phyloP scores from a whole-genome alignment of 2,888 invertebrate genomes.

The Ptilodon capucinus region DNA sequence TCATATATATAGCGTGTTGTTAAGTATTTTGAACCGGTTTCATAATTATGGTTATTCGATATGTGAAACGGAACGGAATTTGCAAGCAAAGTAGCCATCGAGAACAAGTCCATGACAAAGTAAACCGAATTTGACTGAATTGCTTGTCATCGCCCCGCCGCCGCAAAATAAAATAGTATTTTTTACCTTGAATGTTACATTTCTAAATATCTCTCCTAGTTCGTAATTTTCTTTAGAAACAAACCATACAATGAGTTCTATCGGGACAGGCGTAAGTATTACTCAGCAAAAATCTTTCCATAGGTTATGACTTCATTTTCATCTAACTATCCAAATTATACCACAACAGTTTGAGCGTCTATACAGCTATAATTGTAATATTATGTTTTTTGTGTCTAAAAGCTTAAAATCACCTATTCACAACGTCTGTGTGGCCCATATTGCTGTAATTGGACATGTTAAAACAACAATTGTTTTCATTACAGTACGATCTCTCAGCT shows the following conservation, averaged over 20 bases:
- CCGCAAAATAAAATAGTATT: conserved; percentile 38
- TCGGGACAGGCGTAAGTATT: conserved; percentile 94
- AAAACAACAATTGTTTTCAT: neutral
- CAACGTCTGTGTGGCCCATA: neutral
- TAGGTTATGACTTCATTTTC: conserved; percentile 47
- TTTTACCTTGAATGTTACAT: conserved; percentile 13
- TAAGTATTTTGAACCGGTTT: neutral
- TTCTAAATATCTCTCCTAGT: conserved; percentile 15
- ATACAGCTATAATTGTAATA: neutral
- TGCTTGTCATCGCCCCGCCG: conserved; percentile 69
- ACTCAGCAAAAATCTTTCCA: conserved; percentile 5
- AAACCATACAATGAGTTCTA: conserved; percentile 91
- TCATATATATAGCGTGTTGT: too few relatives aligned
- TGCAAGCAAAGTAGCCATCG: conserved; percentile 11
- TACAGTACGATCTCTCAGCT: conserved; percentile 99
- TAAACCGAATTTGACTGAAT: conserved; percentile 23
- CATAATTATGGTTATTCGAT: too few relatives aligned
- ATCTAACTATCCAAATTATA: neutral
- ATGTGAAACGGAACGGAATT: conserved; percentile 3
- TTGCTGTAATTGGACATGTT: neutral
- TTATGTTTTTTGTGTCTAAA: neutral
- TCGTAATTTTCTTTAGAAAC: conserved; percentile 20
- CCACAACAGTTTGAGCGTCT: neutral
- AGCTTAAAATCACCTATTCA: neutral
- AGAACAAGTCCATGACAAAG: conserved; percentile 34